Conservation (phyloP, 2,113 vertebrate species). For the Anseranas semipalmata region DNA sequence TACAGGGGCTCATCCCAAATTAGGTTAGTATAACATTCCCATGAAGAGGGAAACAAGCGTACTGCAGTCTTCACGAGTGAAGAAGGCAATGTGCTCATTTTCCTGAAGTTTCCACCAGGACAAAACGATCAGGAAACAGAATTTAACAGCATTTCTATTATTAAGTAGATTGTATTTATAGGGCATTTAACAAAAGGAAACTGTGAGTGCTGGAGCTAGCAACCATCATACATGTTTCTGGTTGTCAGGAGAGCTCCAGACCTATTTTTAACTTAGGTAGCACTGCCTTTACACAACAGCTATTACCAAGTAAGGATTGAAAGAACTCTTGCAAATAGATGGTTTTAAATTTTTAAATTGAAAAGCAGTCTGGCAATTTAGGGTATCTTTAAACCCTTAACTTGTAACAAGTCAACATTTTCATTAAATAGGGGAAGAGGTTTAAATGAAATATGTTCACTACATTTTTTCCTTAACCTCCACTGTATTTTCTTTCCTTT, state of each 20-base stretch:
- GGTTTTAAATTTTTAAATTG: background rate
- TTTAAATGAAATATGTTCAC: background rate
- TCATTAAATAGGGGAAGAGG: background rate
- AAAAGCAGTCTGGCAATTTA: background rate
- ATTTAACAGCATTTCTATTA: background rate
- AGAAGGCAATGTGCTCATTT: background rate
- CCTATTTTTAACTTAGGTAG: conserved; percentile 29
- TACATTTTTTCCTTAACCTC: background rate
- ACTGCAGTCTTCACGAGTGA: background rate
- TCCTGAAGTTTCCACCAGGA: background rate
- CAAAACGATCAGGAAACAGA: background rate
- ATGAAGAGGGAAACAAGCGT: too few species aligned
- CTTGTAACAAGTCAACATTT: background rate
- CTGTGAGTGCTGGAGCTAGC: background rate
- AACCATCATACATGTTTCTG: background rate
- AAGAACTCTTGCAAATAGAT: background rate
- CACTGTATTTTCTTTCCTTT: background rate
- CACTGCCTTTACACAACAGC: background rate
- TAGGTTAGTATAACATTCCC: background rate
- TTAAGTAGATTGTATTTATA: background rate
- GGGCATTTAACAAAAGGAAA: background rate
- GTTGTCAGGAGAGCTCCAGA: background rate
- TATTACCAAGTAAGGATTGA: conserved; percentile 30
- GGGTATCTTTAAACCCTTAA: background rate
- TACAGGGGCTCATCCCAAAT: background rate